Conservation (phyloP, 2,888 invertebrate genomes). For the Ochropleura leucogaster region DNA sequence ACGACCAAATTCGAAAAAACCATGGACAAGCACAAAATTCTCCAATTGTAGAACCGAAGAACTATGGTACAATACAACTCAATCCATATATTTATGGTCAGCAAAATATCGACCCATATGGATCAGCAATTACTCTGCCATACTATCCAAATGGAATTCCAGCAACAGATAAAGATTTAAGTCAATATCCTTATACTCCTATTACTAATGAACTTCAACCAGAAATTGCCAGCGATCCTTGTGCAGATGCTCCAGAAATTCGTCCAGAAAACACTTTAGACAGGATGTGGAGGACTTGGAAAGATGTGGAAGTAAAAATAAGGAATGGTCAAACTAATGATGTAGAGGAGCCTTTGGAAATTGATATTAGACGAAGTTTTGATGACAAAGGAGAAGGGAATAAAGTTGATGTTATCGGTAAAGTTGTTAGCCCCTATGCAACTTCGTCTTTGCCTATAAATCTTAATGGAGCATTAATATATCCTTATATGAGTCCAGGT, state of each 20-base stretch:
- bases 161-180: constrained; percentile 1
- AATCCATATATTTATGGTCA: constrained; percentile 11
- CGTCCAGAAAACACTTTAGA: constrained; percentile 31
- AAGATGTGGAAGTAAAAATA: constrained; percentile 40
- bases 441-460: constrained; percentile 12
- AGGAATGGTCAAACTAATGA: neutral
- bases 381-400: neutral
- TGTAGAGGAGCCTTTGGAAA: neutral
- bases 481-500: constrained; percentile 33
- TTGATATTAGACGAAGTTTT: constrained; percentile 32
- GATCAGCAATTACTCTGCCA: neutral
- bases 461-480: constrained; percentile 34
- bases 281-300: constrained; percentile 43
- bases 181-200: neutral
- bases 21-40: neutral
- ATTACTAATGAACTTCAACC: neutral
- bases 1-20: constrained; percentile 37
- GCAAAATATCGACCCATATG: neutral
- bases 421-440: neutral
- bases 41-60: neutral
- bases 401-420: constrained; percentile 5
- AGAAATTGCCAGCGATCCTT: neutral
- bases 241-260: neutral
- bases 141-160: constrained; percentile 27
- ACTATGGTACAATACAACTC: neutral